A percentile compares a stretch with the other conserved stretches of the same genome.
Evolutionary conservation across 2,888 invertebrate genomes (phyloP).

Genomic region (Nasonovia ribisnigri): DNA sequence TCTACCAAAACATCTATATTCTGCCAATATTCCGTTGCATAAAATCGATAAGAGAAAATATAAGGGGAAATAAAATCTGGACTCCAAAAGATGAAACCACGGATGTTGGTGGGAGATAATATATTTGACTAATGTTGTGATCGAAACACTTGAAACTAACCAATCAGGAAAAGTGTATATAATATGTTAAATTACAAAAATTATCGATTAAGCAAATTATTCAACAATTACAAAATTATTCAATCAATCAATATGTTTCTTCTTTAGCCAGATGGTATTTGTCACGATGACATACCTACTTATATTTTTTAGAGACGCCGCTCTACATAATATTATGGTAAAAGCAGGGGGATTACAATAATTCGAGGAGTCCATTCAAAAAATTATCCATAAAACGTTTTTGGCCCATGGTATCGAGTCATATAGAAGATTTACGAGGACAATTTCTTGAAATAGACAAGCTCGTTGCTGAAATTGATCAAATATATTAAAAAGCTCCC

Average conservation of each 20-base stretch:
- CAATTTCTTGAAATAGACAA: constrained; percentile 68
- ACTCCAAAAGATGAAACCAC: too few relatives aligned
- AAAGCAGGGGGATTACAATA: constrained; percentile 67
- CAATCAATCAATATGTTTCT: constrained; percentile 2
- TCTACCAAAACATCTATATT: too few relatives aligned
- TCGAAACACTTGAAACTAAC: constrained; percentile 14
- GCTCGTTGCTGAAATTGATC: constrained; percentile 68
- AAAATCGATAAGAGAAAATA: background rate
- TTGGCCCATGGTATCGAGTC: constrained; percentile 68
- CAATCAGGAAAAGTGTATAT: background rate
- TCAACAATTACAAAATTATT: constrained; percentile 44
- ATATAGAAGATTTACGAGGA: constrained; percentile 68
- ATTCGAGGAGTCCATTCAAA: constrained; percentile 68
- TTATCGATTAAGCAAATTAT: constrained; percentile 30
- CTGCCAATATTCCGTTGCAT: background rate
- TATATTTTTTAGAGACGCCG: constrained; percentile 64
- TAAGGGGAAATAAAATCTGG: background rate
- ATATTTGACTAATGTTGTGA: constrained; percentile 25
- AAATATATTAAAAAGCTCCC: constrained; percentile 69
- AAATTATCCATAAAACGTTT: constrained; percentile 68
- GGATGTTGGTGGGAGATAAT: constrained; percentile 12
- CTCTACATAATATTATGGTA: constrained; percentile 67
- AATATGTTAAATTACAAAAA: background rate
- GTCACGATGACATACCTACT: constrained; percentile 24
- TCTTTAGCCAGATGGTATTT: constrained; percentile 49